A percentile compares a stretch with the other conserved stretches of the same genome.
Conservation (phyloP, 2,797 vertebrate genomes). For the Gallinago solitaria region DNA sequence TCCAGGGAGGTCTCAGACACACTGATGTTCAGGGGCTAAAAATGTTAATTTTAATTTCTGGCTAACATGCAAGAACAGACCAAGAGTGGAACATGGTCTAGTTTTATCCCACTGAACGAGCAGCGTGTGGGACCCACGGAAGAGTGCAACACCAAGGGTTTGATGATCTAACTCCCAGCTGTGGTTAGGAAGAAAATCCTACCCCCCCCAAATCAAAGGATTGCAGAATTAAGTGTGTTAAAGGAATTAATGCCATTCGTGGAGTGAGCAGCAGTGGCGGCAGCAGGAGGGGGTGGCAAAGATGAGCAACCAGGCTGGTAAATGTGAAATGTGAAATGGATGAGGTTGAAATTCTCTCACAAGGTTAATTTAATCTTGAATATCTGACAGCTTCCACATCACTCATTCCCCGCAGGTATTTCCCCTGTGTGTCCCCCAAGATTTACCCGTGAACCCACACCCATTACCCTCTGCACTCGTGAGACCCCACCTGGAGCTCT, state of each 20-base stretch:
- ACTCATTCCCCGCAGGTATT: background rate
- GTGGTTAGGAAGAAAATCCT: background rate
- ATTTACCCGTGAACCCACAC: too few relatives aligned
- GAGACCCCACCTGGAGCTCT: too few relatives aligned
- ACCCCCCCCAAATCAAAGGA: background rate
- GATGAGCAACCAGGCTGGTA: background rate
- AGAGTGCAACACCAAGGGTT: background rate
- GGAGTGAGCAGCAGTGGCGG: background rate
- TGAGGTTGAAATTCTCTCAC: background rate
- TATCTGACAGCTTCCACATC: background rate
- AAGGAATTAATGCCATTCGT: background rate
- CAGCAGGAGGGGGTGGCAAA: background rate
- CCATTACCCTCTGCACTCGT: too few relatives aligned
- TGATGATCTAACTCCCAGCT: background rate
- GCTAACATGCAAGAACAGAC: background rate
- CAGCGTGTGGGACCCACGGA: background rate
- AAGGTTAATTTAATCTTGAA: background rate
- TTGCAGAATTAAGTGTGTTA: background rate
- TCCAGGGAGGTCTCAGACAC: background rate
- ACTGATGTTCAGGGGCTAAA: rapidly evolving
- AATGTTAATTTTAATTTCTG: background rate
- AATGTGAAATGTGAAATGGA: background rate
- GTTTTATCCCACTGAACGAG: background rate
- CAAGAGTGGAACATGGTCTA: rapidly evolving
- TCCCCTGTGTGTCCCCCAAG: background rate